A percentile compares a stretch with the other conserved stretches of the same genome.
These are phyloP conservation scores for Latrodectus hesperus DNA, from an alignment of 2,888 invertebrate genomes.

Conservation along the genomic window DNA sequence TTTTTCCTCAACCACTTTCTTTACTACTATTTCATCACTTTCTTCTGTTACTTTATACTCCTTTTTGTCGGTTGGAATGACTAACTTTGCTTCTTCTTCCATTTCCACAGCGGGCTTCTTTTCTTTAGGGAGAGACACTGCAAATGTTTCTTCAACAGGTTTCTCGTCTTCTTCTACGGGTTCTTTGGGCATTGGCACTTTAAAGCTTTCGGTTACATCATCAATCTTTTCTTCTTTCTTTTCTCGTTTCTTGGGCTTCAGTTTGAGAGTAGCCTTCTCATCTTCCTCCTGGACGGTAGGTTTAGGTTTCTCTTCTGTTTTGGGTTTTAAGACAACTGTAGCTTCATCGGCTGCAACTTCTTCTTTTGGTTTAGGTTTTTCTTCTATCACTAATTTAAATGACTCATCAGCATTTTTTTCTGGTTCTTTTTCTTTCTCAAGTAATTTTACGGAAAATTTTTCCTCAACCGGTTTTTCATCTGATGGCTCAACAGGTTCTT, in stretches of 20 bases:
- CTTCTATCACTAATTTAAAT: constrained; percentile 37
- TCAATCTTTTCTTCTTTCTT: constrained; percentile 79
- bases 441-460: constrained; percentile 48
- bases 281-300: constrained; percentile 68
- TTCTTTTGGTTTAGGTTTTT: constrained; percentile 39
- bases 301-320: constrained; percentile 70
- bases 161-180: constrained; percentile 76
- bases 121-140: constrained; percentile 69
- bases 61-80: constrained; percentile 21
- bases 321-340: constrained; percentile 48
- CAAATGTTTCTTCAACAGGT: constrained; percentile 63
- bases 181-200: constrained; percentile 33
- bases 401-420: constrained; percentile 74
- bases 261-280: constrained; percentile 53
- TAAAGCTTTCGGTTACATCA: constrained; percentile 53
- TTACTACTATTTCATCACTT: constrained; percentile 70
- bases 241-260: constrained; percentile 83
- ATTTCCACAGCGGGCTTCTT: constrained; percentile 76
- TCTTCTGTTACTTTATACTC: constrained; percentile 70
- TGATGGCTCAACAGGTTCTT: constrained; percentile 66
- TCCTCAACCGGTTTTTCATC: constrained; percentile 45
- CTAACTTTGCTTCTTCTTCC: constrained; percentile 47
- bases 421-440: constrained; percentile 81
- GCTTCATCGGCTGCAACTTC: constrained; percentile 73
- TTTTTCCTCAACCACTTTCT: constrained; percentile 68